Percentiles rank a stretch among this genome's conserved stretches.
phyloP scores from a whole-genome alignment of 2,113 vertebrate genomes.

The Microtus pennsylvanicus region DNA sequence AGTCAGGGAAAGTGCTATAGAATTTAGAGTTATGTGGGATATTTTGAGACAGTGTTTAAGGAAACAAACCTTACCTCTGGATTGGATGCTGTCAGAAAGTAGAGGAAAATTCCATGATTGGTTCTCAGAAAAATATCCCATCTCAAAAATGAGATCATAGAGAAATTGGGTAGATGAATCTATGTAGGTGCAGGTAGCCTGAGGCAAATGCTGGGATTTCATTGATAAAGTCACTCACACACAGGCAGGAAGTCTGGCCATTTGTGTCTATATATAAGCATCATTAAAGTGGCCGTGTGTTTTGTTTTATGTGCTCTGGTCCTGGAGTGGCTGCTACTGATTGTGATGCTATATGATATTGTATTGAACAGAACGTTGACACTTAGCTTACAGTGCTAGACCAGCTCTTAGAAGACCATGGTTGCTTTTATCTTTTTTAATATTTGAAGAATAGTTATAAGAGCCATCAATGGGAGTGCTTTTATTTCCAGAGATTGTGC shows the following conservation, averaged over 20 bases:
- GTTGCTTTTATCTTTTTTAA: neutral
- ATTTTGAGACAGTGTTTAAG: neutral
- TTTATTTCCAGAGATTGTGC: neutral
- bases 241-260: neutral
- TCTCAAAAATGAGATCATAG: neutral
- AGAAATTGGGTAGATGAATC: neutral
- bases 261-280: constrained; percentile 7
- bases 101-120: neutral
- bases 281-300: neutral
- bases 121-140: neutral
- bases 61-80: neutral
- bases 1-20: neutral
- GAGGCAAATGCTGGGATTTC: neutral
- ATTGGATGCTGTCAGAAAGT: neutral
- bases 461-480: neutral
- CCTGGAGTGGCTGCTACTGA: neutral
- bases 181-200: neutral
- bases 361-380: neutral
- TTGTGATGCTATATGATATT: neutral
- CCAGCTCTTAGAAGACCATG: neutral
- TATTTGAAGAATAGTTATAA: neutral
- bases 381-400: neutral
- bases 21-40: neutral
- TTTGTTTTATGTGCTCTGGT: neutral
- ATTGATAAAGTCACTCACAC: neutral